Base-by-base conservation (phyloP, 2,113 vertebrate species). In the Ovis canadensis region DNA sequence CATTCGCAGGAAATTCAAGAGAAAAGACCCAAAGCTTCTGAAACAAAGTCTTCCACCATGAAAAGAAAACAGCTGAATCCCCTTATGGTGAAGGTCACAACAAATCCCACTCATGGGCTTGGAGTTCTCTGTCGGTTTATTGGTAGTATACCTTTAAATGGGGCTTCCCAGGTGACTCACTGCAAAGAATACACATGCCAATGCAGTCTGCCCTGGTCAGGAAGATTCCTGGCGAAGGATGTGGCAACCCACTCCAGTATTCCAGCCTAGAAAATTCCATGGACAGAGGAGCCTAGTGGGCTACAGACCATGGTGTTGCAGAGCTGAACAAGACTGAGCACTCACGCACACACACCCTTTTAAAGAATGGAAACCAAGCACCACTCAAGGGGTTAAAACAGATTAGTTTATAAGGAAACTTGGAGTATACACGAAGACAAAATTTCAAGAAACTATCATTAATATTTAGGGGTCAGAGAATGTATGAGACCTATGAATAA, bases 351-450 rank as follows among this genome's bases (percentile, higher is more conserved):
- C 67, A 13, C 11, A 43, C 19, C 64, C 14, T 6, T 50, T 71
- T 71, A 88, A 74, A 62, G 74, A 50, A 7, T 16, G 16, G 82
- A 12, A 54, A 7, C 7, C 33, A 80, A 67, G 83, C 40, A 90
- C 16, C 29, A 64, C 40, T 1, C 82, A n/a, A 59, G 45, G 80
- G 33, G 93, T 48, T 52, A 87, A 91, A 95, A 67, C 12, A 82
- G 77, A 36, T 1, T 1, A 12, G 50, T 27, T n/a, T 52, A 29
- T 15, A 52, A 54, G 45, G 45, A 15, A 57, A 95, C 25, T 9
- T 50, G 19, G 17, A 94, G 40, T 71, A 87, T 59, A 43, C 15
- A 92, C 29, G 43, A 96, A 91, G 54, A 74, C 21, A 95, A 89
- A 88, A 89, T 64, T 57, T 71, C 60, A 92, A 90, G 31, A 87